phyloP scores from a whole-genome alignment of 1,140 invertebrate genomes.

The Harpegnathos saltator region DNA sequence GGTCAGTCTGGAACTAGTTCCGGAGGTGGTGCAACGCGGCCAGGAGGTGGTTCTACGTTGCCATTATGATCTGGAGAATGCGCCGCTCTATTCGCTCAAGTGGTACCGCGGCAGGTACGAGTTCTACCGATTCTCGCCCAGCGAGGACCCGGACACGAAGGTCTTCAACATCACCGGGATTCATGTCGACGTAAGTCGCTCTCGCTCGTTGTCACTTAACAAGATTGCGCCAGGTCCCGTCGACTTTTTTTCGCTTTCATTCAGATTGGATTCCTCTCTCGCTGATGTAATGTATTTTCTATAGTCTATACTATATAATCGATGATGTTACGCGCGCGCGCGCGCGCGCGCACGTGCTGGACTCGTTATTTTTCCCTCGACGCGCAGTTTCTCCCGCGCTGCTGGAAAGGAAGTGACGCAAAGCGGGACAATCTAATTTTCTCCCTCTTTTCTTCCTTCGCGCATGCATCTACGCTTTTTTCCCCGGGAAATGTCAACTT shows the following conservation, averaged over 20 bases:
- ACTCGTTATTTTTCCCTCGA: too few relatives aligned
- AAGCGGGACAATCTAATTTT: too few relatives aligned
- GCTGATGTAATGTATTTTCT: not conserved
- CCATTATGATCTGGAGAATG: slow-evolving; percentile 90
- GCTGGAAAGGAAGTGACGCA: too few relatives aligned
- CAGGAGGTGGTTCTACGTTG: slow-evolving; percentile 89
- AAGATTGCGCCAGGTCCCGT: not conserved
- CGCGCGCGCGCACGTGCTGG: too few relatives aligned
- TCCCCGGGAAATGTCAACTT: too few relatives aligned
- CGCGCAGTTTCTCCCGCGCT: too few relatives aligned
- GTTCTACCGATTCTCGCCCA: slow-evolving; percentile 90
- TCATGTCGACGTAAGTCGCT: slow-evolving; percentile 90
- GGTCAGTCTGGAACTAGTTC: slow-evolving; percentile 86
- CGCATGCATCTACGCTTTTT: too few relatives aligned
- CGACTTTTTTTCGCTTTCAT: not conserved
- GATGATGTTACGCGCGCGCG: too few relatives aligned
- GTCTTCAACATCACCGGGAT: slow-evolving; percentile 90
- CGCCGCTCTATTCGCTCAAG: slow-evolving; percentile 91
- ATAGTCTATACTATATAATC: not conserved
- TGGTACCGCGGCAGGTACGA: slow-evolving; percentile 93
- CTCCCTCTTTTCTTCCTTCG: too few relatives aligned
- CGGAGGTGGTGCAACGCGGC: slow-evolving; percentile 88
- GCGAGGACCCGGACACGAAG: slow-evolving; percentile 89
- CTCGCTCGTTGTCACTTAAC: not conserved
- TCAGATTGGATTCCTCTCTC: not conserved